Evolutionary conservation across 2,797 vertebrate species (phyloP), one percentile per base, ranked within the genome.

Genomic region (Gymnoscopelus microlampas): DNA sequence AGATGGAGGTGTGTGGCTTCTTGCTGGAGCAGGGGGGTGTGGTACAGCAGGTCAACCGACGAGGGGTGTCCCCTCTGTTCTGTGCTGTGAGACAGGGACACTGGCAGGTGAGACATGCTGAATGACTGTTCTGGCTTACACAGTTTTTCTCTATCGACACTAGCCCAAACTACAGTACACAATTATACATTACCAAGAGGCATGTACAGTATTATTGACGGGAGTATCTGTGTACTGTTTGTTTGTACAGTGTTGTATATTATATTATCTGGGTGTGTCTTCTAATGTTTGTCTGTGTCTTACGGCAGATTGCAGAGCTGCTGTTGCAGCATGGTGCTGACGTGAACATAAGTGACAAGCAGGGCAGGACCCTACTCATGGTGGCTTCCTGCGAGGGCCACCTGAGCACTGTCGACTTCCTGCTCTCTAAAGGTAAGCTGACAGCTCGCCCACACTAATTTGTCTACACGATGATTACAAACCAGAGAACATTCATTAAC

Each of bases 331-430:
- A 76, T 0, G 96, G 97, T 14, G 96, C 96, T 6, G 96, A 98
- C 19, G 95, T 99, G 67, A 98, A 99, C 77, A 73, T 95, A 62
- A 96, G 95, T 3, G 98, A 99, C 93, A 98, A 95, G 85, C 97
- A 98, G 91, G 97, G 97, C 68, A 93, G 98, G 76, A 99, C 97
- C 0, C 95, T 98, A 0, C 95, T 99, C 54, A 99, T 99, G 98
- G 97, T 99, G 89, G 97, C 97, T 2, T 92, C 97, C 32, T 98
- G 96, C 19, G 98, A 99, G 91, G 98, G 98, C 24, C 97, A 99
- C 86, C 78, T 98, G 88, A 96, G 92, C 85, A 99, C 98, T 0
- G 96, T 97, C 5, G 96, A 99, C 66, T 99, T 98, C 80, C 94
- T 99, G 60, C 92, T 98, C 60, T 96, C 95, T 9, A 95, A 97